Evolutionary conservation across 53 echinoderm and acorn worm species (phyloP).

Genomic region (Paracentrotus lividus): DNA sequence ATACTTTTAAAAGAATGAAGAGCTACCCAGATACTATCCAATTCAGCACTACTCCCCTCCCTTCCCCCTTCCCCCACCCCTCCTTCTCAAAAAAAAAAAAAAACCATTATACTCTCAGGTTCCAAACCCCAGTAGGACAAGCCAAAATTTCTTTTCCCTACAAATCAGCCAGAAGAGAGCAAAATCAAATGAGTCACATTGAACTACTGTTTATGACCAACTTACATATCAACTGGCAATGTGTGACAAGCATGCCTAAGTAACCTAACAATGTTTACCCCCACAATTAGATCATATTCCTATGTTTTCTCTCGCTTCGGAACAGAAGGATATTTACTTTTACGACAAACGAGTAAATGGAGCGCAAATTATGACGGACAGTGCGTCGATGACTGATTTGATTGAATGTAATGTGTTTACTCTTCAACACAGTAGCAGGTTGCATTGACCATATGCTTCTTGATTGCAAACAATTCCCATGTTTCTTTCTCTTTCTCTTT

Average conservation of each 20-base stretch:
- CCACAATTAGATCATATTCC: constrained; percentile 62
- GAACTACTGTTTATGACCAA: constrained; percentile 38
- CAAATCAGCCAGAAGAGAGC: not conserved
- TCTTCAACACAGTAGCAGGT: constrained; percentile 44
- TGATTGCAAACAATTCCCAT: not conserved
- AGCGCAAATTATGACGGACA: constrained; percentile 62
- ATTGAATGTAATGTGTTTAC: constrained; percentile 70
- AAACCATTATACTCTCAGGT: constrained; percentile 28
- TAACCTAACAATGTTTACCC: constrained; percentile 46
- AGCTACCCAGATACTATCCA: not conserved
- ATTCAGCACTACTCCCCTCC: not conserved
- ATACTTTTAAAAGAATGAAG: not conserved
- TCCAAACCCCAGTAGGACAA: not conserved
- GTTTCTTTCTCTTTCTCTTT: not conserved
- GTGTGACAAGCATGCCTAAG: constrained; percentile 51
- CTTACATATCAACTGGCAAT: constrained; percentile 42
- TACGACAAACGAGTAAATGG: constrained; percentile 27
- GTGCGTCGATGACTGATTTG: constrained; percentile 43
- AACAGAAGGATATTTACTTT: constrained; percentile 46
- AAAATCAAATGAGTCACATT: constrained; percentile 46
- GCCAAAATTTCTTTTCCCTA: not conserved
- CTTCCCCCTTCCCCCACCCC: no score
- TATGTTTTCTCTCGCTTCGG: not conserved
- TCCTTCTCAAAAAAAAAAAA: no score
- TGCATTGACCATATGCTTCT: constrained; percentile 62